Evolutionary conservation across 1,140 invertebrate genomes (phyloP).

Genomic region (Drosophila bifasciata): DNA sequence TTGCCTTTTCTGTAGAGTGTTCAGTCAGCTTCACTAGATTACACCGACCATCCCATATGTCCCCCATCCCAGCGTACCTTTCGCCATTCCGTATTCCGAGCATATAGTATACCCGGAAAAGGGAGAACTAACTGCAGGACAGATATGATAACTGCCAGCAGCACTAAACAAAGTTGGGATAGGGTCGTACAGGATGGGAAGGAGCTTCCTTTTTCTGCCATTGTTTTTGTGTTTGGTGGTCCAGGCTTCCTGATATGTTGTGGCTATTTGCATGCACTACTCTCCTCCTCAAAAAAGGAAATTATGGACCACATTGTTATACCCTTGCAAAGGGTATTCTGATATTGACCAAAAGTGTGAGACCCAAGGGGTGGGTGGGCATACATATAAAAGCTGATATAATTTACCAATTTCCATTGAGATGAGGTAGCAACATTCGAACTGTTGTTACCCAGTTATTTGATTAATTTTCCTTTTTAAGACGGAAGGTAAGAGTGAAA

Average conservation of each 20-base stretch:
- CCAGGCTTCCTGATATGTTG: slow-evolving; percentile 43
- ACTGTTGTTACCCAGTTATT: too few relatives aligned
- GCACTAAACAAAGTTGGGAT: slow-evolving; percentile 44
- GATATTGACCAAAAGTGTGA: too few relatives aligned
- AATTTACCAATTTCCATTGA: too few relatives aligned
- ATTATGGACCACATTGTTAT: slow-evolving; percentile 22
- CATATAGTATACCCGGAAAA: slow-evolving; percentile 30
- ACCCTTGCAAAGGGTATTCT: too few relatives aligned
- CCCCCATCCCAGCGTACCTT: slow-evolving; percentile 37
- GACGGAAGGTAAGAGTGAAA: too few relatives aligned
- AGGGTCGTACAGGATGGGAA: slow-evolving; percentile 2
- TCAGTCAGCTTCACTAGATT: slow-evolving; percentile 1
- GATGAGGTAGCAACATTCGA: too few relatives aligned
- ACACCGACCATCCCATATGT: slow-evolving; percentile 28
- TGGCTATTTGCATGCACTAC: slow-evolving; percentile 23
- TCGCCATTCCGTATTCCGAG: slow-evolving; percentile 26
- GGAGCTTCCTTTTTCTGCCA: slow-evolving; percentile 26
- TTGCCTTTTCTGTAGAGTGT: neutral
- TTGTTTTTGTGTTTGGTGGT: slow-evolving; percentile 38
- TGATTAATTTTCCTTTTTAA: too few relatives aligned
- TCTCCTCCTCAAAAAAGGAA: slow-evolving; percentile 6
- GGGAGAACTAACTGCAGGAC: slow-evolving; percentile 35
- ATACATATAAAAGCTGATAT: too few relatives aligned
- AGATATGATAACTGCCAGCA: slow-evolving; percentile 50
- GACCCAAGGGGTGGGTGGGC: too few relatives aligned